A percentile compares a stretch with the other conserved stretches of the same genome.
phyloP scores from a whole-genome alignment of 2,797 vertebrate species.

The Rhinatrema bivittatum region DNA sequence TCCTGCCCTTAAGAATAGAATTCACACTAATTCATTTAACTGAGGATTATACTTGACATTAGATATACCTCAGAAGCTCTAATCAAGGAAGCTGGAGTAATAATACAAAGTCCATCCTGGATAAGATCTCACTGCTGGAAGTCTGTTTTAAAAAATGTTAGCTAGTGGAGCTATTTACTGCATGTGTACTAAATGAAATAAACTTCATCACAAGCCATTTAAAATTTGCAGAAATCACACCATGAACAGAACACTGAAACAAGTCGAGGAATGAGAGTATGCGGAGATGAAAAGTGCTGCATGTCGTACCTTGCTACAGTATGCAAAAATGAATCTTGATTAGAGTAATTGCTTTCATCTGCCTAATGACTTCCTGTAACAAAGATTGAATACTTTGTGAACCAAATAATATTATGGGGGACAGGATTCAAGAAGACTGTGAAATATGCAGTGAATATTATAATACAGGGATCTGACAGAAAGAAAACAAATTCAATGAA shows the following conservation, averaged over 20 bases:
- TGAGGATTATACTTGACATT: conserved; percentile 37
- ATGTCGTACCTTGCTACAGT: conserved; percentile 1
- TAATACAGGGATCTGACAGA: too few species aligned
- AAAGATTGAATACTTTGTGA: conserved; percentile 6
- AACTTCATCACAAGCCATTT: conserved; percentile 19
- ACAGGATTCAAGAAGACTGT: conserved; percentile 2
- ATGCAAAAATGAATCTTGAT: conserved; percentile 21
- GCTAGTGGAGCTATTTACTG: conserved; percentile 21
- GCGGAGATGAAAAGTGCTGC: conserved; percentile 1
- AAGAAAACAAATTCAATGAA: too few species aligned
- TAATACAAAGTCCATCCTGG: conserved; percentile 39
- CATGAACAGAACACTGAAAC: not conserved
- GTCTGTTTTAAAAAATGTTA: conserved; percentile 48
- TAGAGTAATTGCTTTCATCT: conserved; percentile 16
- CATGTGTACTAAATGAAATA: conserved; percentile 25
- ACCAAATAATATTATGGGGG: conserved; percentile 8
- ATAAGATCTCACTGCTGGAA: conserved; percentile 49
- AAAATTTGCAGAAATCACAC: conserved; percentile 5
- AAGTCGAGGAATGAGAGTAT: not conserved
- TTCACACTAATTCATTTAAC: conserved; percentile 26
- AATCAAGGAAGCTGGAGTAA: conserved; percentile 37
- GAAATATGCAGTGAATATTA: too few species aligned
- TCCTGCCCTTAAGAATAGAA: conserved; percentile 12
- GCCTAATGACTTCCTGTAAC: conserved; percentile 6
- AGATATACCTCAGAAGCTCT: conserved; percentile 25